These are phyloP conservation scores for Stenotaenia linearis DNA, from an alignment of 2,888 invertebrate genomes.

Conservation along the genomic window DNA sequence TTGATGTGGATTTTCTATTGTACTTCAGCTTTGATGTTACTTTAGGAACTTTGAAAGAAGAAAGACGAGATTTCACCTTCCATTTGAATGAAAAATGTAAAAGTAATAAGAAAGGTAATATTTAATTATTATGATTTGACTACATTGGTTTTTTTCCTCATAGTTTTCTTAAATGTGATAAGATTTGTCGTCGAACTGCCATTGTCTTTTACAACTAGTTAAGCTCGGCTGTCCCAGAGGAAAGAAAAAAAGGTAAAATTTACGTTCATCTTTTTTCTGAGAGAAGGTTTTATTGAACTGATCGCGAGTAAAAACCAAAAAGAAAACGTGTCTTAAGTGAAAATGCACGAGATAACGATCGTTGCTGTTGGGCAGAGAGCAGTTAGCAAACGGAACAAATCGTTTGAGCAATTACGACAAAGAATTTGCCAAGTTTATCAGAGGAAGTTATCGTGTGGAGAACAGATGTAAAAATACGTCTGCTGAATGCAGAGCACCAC, in stretches of 20 bases:
- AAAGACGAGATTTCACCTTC: too few species aligned
- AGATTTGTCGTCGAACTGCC: too few species aligned
- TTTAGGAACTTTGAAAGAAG: too few species aligned
- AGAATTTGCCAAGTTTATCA: not conserved
- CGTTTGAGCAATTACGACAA: not conserved
- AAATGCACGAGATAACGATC: not conserved
- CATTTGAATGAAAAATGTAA: too few species aligned
- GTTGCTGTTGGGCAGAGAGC: not conserved
- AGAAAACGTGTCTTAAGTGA: not conserved
- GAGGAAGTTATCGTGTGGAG: not conserved
- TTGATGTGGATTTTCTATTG: too few species aligned
- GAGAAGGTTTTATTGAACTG: not conserved
- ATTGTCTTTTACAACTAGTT: too few species aligned
- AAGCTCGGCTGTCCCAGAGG: too few species aligned
- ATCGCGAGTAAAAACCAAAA: not conserved
- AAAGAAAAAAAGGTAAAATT: not conserved
- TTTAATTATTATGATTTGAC: too few species aligned
- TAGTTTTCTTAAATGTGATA: too few species aligned
- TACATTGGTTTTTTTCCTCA: too few species aligned
- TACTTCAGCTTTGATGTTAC: too few species aligned
- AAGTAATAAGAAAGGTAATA: too few species aligned
- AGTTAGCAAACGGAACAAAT: not conserved
- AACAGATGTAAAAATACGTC: not conserved
- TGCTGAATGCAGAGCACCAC: not conserved
- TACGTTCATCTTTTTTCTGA: not conserved